These are phyloP conservation scores for Mimas tiliae DNA, from an alignment of 2,888 invertebrate genomes.

Conservation along the genomic window DNA sequence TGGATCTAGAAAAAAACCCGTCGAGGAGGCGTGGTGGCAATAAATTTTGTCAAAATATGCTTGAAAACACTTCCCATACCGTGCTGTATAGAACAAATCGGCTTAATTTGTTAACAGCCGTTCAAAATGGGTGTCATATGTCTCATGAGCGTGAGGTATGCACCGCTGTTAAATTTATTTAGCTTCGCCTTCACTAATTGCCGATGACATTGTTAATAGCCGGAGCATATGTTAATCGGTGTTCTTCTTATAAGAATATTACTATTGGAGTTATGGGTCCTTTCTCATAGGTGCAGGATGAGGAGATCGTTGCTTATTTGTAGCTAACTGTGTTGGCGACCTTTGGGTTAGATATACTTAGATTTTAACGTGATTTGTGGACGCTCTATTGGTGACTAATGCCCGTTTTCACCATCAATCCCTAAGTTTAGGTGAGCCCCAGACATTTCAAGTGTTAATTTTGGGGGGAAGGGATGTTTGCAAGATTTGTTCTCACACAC, in stretches of 20 bases:
- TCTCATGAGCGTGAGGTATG: slow-evolving; percentile 61
- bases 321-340: no score
- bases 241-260: slow-evolving; percentile 44
- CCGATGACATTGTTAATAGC: slow-evolving; percentile 80
- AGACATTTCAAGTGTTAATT: no score
- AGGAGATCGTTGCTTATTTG: no score
- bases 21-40: slow-evolving; percentile 80
- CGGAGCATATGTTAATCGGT: slow-evolving; percentile 75
- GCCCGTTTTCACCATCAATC: no score
- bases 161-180: slow-evolving; percentile 67
- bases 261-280: background rate
- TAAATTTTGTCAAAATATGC: slow-evolving; percentile 85
- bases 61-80: slow-evolving; percentile 81
- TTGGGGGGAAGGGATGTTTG: no score
- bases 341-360: no score
- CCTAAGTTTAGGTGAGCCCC: no score
- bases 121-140: slow-evolving; percentile 80
- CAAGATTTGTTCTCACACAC: no score
- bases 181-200: slow-evolving; percentile 79
- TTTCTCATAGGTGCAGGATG: no score
- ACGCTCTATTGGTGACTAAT: no score
- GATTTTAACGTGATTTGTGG: no score
- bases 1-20: slow-evolving; percentile 65
- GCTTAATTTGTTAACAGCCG: slow-evolving; percentile 83
- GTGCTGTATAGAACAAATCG: slow-evolving; percentile 82